Evolutionary conservation across 2,797 vertebrate genomes (phyloP).

Genomic region (Scyliorhinus canicula): DNA sequence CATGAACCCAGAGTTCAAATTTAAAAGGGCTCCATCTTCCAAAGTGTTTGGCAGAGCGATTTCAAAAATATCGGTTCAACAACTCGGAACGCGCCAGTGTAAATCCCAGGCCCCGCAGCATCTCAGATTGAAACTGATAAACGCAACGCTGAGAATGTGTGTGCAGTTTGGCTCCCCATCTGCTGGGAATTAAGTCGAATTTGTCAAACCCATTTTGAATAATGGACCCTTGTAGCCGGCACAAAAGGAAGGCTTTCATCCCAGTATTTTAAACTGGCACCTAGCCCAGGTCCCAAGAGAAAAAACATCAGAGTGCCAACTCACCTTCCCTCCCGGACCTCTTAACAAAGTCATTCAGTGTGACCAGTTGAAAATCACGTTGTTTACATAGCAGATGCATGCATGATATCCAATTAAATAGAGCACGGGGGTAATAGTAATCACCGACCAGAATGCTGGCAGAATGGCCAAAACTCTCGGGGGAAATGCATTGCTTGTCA

Average conservation of each 20-base stretch:
- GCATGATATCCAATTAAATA: neutral
- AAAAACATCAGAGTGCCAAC: neutral
- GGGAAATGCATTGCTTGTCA: neutral
- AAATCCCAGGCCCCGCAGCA: neutral
- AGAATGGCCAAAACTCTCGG: neutral
- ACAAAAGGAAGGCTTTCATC: neutral
- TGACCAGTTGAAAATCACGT: neutral
- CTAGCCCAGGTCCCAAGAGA: neutral
- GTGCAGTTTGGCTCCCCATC: neutral
- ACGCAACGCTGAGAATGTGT: neutral
- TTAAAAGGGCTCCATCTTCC: neutral
- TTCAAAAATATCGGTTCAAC: neutral
- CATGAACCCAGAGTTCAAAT: neutral
- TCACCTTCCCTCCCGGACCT: neutral
- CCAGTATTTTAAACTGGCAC: neutral
- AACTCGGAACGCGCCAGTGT: neutral
- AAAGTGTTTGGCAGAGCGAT: neutral
- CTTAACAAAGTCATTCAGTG: neutral
- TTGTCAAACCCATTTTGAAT: neutral
- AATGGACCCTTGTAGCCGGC: neutral
- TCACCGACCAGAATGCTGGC: neutral
- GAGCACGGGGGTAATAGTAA: neutral
- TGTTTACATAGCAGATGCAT: neutral
- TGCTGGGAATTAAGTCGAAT: neutral
- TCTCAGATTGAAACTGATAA: neutral